Base-by-base conservation (phyloP, 35 echinoderm and acorn worm genomes). In the Patiria miniata region DNA sequence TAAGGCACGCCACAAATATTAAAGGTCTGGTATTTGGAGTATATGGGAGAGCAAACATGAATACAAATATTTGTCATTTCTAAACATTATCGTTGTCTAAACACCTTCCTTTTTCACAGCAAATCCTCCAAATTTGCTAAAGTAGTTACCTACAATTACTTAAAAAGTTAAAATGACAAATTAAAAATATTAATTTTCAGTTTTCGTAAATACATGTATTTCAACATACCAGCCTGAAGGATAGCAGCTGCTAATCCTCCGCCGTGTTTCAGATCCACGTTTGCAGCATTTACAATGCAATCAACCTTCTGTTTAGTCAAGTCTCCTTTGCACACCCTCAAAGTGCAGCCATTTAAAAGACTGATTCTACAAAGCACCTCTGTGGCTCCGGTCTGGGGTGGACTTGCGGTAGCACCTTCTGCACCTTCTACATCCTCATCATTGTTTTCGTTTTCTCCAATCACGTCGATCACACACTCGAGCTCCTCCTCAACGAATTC, bases 261-360 rank as follows among this genome's bases (percentile, higher is more conserved):
- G 38, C 52, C 61, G 34, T 90, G 88, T 6, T 90, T 52, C 6
- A 90, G 69, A 77, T 53, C 39, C 2, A 76, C 40, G 29, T 83
- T 90, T 77, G 88, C 80, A 53, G 80, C 80, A 90, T 90, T 90
- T 5, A 90, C 88, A 78, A 90, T 90, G 42, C 44, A 81, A 55
- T 90, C 88, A 0, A 90, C 88, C 9, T 36, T 17, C 54, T 83
- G 68, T 40, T 68, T 80, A 0, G 88, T 90, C 80, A 90, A 55
- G 76, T 90, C 88, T 26, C 59, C 88, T 39, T 90, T 83, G n/a
- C 81, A 73, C 36, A 90, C 88, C 2, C 82, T 53, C 9, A 90
- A 36, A 5, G 37, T 36, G 47, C 39, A 17, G 1, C 81, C 65
- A 30, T 77, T 29, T 29, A 26, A 7, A 21, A 77, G n/a, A 17